Conservation (phyloP, 2,888 invertebrate species). For the Choristoneura rosaceana region DNA sequence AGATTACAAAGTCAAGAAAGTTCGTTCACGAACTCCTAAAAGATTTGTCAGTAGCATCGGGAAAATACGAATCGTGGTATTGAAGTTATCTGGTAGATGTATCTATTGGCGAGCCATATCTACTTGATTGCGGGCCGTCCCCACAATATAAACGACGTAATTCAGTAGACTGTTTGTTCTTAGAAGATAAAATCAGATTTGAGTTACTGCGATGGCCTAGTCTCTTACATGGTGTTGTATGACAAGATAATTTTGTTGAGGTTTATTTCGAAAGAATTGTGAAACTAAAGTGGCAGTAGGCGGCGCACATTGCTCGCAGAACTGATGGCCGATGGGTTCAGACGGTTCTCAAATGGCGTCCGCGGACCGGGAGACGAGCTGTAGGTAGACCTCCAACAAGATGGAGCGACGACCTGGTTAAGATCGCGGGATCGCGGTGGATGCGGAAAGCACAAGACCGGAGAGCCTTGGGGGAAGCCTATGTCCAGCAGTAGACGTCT, state of each 20-base stretch:
- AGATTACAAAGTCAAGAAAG: not conserved
- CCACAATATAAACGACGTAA: not conserved
- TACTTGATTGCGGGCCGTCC: not conserved
- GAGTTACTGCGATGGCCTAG: not conserved
- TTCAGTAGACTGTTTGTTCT: not conserved
- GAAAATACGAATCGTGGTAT: not conserved
- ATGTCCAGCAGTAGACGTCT: too few relatives aligned
- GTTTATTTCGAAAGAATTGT: not conserved
- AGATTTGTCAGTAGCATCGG: not conserved
- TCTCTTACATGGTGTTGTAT: not conserved
- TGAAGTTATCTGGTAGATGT: not conserved
- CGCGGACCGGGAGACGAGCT: too few relatives aligned
- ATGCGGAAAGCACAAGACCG: too few relatives aligned
- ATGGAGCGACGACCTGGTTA: too few relatives aligned
- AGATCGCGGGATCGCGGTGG: too few relatives aligned
- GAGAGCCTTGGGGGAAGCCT: too few relatives aligned
- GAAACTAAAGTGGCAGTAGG: too few relatives aligned
- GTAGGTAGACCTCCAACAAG: too few relatives aligned
- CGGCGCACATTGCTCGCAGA: too few relatives aligned
- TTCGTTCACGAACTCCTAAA: not conserved
- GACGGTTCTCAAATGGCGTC: too few relatives aligned
- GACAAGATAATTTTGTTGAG: not conserved
- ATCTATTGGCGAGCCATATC: conserved; percentile 5
- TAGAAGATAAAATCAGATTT: not conserved
- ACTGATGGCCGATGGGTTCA: too few relatives aligned